Percentiles rank a stretch among this genome's conserved stretches.
phyloP scores from a whole-genome alignment of 2,113 vertebrate genomes.

The Oryzias javanicus region DNA sequence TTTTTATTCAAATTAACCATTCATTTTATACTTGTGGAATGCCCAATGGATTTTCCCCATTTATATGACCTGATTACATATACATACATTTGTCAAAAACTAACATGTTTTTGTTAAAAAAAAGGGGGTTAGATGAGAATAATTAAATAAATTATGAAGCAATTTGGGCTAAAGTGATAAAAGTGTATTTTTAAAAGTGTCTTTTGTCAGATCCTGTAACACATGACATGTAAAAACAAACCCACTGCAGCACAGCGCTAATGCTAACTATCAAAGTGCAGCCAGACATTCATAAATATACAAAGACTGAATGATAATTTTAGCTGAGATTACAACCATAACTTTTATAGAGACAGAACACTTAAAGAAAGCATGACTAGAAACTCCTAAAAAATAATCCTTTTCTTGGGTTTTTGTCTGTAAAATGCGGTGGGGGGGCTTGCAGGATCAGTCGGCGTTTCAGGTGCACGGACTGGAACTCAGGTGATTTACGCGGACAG shows the following conservation, averaged over 20 bases:
- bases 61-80: too few relatives aligned
- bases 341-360: background rate
- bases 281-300: background rate
- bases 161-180: conserved; percentile 2
- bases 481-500: conserved; percentile 60
- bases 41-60: too few relatives aligned
- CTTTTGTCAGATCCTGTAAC: conserved; percentile 10
- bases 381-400: background rate
- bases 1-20: too few relatives aligned
- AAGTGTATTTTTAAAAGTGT: conserved; percentile 1
- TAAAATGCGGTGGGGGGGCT: conserved; percentile 19
- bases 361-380: background rate
- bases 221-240: background rate
- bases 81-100: background rate
- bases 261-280: conserved; percentile 1
- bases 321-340: background rate
- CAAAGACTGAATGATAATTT: background rate
- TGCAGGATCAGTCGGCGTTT: conserved; percentile 3
- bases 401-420: too few relatives aligned
- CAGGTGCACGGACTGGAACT: conserved; percentile 12
- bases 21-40: too few relatives aligned
- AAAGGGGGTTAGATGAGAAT: background rate
- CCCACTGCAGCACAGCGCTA: background rate
- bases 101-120: conserved; percentile 20
- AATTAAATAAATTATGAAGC: conserved; percentile 6